These are phyloP conservation scores for Cyanistes caeruleus DNA, from an alignment of 2,113 vertebrate species.

Conservation along the genomic window DNA sequence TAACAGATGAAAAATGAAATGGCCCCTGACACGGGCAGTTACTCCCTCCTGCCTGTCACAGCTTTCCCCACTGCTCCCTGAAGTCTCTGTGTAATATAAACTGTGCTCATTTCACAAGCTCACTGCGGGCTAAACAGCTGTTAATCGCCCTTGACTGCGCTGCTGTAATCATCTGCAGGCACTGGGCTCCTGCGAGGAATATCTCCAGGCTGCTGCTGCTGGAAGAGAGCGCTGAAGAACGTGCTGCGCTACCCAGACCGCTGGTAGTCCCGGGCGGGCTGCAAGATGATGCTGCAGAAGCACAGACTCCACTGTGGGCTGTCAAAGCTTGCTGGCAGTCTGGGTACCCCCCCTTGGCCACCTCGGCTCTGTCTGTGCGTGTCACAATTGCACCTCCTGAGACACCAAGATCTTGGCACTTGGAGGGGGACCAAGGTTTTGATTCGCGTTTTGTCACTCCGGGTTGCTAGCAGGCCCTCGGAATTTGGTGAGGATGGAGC, in stretches of 20 bases:
- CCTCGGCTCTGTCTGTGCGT: fast-evolving
- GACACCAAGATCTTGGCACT: neutral
- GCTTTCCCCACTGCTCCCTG: neutral
- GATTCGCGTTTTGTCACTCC: neutral
- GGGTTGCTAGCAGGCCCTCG: neutral
- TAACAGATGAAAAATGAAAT: conserved; percentile 39
- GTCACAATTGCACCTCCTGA: fast-evolving
- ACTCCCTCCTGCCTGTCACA: neutral
- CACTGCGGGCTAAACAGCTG: neutral
- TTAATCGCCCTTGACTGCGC: neutral
- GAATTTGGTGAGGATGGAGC: neutral
- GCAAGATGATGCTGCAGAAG: neutral
- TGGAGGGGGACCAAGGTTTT: neutral
- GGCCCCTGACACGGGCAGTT: neutral
- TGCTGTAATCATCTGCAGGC: neutral
- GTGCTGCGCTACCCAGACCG: neutral
- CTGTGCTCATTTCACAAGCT: neutral
- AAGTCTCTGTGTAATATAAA: neutral
- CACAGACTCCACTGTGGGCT: neutral
- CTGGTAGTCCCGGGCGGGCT: neutral
- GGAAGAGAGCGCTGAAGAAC: neutral
- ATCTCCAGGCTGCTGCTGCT: neutral
- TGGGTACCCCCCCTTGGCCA: fast-evolving
- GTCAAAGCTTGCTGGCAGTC: neutral
- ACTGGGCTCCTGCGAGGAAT: fast-evolving